Percentiles rank a stretch among this genome's conserved stretches.
These are phyloP conservation scores for Epinotia demarniana DNA, from an alignment of 2,888 invertebrate species.

Conservation along the genomic window DNA sequence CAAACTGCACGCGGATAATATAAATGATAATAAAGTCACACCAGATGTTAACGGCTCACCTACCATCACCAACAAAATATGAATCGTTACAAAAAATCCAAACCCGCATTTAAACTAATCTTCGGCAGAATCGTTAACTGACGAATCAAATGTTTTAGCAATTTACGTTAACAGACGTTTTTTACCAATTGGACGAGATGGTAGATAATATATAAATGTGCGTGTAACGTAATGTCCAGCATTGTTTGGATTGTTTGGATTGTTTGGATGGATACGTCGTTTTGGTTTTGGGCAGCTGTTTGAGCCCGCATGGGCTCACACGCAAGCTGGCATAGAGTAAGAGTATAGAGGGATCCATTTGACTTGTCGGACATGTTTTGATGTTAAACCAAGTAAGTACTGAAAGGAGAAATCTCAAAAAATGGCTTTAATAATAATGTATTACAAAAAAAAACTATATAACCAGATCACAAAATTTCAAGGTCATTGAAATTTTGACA, in stretches of 20 bases:
- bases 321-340: constrained; percentile 36
- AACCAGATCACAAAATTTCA: too few relatives aligned
- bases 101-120: constrained; percentile 50
- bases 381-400: too few relatives aligned
- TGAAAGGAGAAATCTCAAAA: too few relatives aligned
- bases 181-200: constrained; percentile 48
- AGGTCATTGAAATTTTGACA: too few relatives aligned
- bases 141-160: constrained; percentile 46
- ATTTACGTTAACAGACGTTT: constrained; percentile 47
- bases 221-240: neutral
- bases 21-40: neutral
- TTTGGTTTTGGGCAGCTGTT: neutral
- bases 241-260: neutral
- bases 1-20: too few relatives aligned
- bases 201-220: constrained; percentile 31
- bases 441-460: too few relatives aligned
- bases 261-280: neutral
- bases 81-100: constrained; percentile 42
- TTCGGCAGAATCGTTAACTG: constrained; percentile 45
- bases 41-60: constrained; percentile 16
- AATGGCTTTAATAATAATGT: too few relatives aligned
- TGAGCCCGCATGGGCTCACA: constrained; percentile 38
- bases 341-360: neutral
- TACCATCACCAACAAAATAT: constrained; percentile 36
- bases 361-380: neutral